Evolutionary conservation across 2,888 invertebrate genomes (phyloP).

Genomic region (Eupithecia subumbrata): DNA sequence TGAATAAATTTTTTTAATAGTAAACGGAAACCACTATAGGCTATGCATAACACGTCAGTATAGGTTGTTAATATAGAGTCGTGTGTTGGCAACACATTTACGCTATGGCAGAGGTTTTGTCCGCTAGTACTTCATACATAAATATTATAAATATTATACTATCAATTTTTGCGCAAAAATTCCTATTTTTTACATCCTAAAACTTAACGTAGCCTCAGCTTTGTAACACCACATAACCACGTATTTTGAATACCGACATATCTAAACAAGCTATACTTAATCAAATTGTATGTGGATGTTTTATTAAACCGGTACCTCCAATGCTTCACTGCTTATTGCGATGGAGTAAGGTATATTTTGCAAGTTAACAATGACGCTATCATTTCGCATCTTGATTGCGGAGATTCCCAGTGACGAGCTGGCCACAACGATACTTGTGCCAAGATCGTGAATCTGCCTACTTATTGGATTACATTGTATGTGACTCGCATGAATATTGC

Average conservation of each 20-base stretch:
- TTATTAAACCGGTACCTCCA: constrained; percentile 5
- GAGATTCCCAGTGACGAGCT: constrained; percentile 52
- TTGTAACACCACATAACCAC: neutral
- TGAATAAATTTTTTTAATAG: neutral
- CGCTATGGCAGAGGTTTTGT: neutral
- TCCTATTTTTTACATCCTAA: constrained; percentile 6
- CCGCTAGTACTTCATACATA: neutral
- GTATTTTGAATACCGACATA: constrained; percentile 8
- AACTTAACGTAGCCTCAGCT: neutral
- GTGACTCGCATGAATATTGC: constrained; percentile 23
- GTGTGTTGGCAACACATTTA: neutral
- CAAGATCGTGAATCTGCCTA: constrained; percentile 30
- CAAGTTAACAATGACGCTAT: constrained; percentile 27
- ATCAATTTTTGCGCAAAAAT: neutral
- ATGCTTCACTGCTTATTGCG: constrained; percentile 3
- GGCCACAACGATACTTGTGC: constrained; percentile 35
- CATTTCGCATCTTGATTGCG: constrained; percentile 47
- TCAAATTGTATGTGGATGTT: constrained; percentile 2
- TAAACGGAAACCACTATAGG: neutral
- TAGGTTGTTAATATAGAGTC: neutral
- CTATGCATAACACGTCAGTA: neutral
- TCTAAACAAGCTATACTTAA: neutral
- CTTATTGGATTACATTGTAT: constrained; percentile 9
- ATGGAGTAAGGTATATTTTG: constrained; percentile 17
- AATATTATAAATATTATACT: neutral